Conservation (phyloP, 2,888 invertebrate genomes). For the Opisthograptis luteolata region DNA sequence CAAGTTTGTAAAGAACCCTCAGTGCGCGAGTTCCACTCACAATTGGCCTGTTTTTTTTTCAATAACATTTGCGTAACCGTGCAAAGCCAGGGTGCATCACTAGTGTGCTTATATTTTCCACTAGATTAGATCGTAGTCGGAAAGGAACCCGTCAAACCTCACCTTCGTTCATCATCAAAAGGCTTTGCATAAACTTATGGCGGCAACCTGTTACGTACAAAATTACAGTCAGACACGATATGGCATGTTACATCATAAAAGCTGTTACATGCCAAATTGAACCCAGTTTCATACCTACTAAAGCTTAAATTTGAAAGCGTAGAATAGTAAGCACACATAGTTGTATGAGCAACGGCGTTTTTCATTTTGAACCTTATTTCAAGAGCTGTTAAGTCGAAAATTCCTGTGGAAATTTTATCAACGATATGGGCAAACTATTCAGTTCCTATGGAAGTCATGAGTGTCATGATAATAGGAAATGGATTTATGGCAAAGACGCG, state of each 20-base stretch:
- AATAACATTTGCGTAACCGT: no score
- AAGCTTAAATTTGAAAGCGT: no score
- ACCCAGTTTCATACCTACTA: not conserved
- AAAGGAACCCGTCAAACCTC: not conserved
- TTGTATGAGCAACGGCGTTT: no score
- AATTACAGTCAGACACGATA: slow-evolving; percentile 11
- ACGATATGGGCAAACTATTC: not conserved
- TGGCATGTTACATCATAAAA: slow-evolving; percentile 7
- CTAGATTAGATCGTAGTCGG: no score
- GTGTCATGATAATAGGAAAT: not conserved
- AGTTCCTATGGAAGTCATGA: not conserved
- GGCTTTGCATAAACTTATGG: not conserved
- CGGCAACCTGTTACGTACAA: not conserved
- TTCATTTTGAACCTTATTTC: slow-evolving; percentile 1
- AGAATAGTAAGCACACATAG: no score
- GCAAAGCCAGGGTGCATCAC: no score
- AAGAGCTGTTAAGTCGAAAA: not conserved
- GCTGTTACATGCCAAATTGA: not conserved
- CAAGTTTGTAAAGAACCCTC: no score
- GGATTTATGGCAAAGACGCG: not conserved
- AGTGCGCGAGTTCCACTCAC: no score
- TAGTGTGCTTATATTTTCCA: no score
- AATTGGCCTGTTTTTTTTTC: no score
- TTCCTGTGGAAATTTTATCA: not conserved
- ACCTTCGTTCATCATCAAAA: not conserved